Base-by-base conservation (phyloP, 2,888 invertebrate species). In the Harpalus rufipes region DNA sequence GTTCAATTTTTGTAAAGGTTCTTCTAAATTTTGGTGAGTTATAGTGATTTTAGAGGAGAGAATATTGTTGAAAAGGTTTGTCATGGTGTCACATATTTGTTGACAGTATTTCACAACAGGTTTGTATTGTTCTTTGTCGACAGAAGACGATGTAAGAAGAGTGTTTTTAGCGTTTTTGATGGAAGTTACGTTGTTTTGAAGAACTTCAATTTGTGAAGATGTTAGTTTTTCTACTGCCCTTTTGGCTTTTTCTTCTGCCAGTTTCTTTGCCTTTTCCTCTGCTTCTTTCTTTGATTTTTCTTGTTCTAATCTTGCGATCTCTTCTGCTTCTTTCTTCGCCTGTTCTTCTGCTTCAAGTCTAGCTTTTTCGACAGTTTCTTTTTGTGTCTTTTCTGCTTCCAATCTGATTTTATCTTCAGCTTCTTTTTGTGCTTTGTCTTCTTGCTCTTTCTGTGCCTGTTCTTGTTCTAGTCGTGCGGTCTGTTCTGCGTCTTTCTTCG, bases 201-300 rank as follows among this genome's bases (percentile, higher is more conserved):
- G 72, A 10, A 44, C 5, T 10, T 74, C 44, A 4, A 74, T 86
- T 74, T 74, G 72, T 7, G 72, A 7, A 16, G 44, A 44, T 7
- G 72, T 74, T 18, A 74, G 16, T 85, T 85, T 81, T 58, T 87
- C 58, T 12, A 85, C 84, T 72, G 80, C 63, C 39, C 85, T 76
- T 58, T 87, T 85, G 4, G 82, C 85, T 68, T 86, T 84, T 63
- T 82, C 68, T 78, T 86, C 82, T 41, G 85, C 44, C 89, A 91
- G 88, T 90, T 90, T 86, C 90, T 90, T 86, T 86, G 88, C 65
- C 86, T 86, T 87, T 86, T 87, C 87, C 80, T 86, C 87, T 59
- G 59, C 41, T 86, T 83, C 86, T 79, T 80, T 65, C 81, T 79
- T 80, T n/a, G 39, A 7, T 8, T 87, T 82, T 86, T 87, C 86